Evolutionary conservation across 1,140 invertebrate genomes (phyloP).

Genomic region (Drosophila tsacasi): DNA sequence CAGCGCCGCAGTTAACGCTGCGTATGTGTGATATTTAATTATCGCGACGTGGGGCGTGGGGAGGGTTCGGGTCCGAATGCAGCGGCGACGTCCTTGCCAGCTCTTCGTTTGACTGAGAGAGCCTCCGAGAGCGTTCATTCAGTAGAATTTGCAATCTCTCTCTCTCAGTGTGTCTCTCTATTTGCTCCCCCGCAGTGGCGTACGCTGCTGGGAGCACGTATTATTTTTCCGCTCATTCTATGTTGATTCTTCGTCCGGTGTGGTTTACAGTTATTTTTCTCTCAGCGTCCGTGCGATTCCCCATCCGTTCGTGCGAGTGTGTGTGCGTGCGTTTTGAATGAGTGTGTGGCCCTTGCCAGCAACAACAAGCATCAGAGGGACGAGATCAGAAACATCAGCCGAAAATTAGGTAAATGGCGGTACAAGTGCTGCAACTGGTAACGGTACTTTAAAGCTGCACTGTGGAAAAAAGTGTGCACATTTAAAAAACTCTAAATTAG

Average conservation of each 20-base stretch:
- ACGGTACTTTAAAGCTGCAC: slow-evolving; percentile 37
- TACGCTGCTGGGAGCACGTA: slow-evolving; percentile 51
- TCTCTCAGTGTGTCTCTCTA: not conserved
- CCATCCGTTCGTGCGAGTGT: slow-evolving; percentile 10
- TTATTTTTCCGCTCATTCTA: slow-evolving; percentile 63
- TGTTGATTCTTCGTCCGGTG: slow-evolving; percentile 69
- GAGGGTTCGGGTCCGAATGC: slow-evolving; percentile 15
- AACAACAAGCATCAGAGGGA: slow-evolving; percentile 14
- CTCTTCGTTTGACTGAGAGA: slow-evolving; percentile 35
- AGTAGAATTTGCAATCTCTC: slow-evolving; percentile 21
- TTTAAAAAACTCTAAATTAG: not conserved
- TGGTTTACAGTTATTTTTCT: slow-evolving; percentile 61
- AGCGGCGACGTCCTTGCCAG: slow-evolving; percentile 55
- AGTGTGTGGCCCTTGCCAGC: slow-evolving; percentile 30
- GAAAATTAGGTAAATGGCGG: slow-evolving; percentile 55
- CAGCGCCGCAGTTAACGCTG: slow-evolving; percentile 17
- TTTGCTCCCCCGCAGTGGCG: slow-evolving; percentile 11
- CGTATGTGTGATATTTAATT: slow-evolving; percentile 67
- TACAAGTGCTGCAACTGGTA: slow-evolving; percentile 37
- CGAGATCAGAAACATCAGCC: slow-evolving; percentile 33
- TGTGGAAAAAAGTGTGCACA: not conserved
- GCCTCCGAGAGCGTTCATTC: slow-evolving; percentile 22
- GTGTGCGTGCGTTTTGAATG: slow-evolving; percentile 5
- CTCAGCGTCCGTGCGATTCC: slow-evolving; percentile 23
- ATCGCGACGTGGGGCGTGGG: slow-evolving; percentile 4